Percentiles rank a stretch among this genome's conserved stretches.
Evolutionary conservation across 2,113 vertebrate species (phyloP).

Genomic region (Arothron firmamentum): DNA sequence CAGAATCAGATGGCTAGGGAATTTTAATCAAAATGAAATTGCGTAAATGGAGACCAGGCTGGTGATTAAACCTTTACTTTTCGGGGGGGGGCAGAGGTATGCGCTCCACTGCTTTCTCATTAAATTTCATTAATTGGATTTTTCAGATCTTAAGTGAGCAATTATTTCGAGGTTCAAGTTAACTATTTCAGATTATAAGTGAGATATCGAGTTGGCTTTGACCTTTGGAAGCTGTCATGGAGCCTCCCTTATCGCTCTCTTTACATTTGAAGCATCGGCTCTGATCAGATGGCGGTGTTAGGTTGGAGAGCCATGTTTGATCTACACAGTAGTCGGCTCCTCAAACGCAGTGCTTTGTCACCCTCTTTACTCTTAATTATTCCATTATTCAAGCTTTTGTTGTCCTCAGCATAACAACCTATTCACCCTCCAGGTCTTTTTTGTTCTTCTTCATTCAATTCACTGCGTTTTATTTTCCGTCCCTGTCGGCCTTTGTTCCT

Average conservation of each 20-base stretch:
- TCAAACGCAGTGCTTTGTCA: slow-evolving; percentile 11
- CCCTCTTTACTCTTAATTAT: slow-evolving; percentile 28
- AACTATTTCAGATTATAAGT: neutral
- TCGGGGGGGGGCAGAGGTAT: no score
- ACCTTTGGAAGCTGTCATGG: neutral
- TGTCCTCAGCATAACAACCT: slow-evolving; percentile 12
- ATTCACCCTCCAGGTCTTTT: slow-evolving; percentile 5
- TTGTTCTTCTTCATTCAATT: neutral
- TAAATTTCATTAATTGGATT: no score
- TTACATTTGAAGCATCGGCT: neutral
- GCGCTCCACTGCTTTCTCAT: no score
- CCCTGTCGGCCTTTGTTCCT: slow-evolving; percentile 1
- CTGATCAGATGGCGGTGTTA: neutral
- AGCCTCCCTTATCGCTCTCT: neutral
- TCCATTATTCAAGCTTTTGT: slow-evolving; percentile 6
- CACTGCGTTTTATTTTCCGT: no score
- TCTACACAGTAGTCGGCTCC: slow-evolving; percentile 28
- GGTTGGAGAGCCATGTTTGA: slow-evolving; percentile 39
- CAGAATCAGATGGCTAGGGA: no score
- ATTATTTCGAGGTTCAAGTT: neutral
- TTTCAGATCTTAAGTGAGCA: no score
- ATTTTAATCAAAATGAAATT: no score
- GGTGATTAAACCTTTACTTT: no score
- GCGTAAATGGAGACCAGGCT: no score
- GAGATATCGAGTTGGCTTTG: neutral